These are phyloP conservation scores for Zaprionus lachaisei DNA, from an alignment of 1,140 invertebrate species.

Conservation along the genomic window DNA sequence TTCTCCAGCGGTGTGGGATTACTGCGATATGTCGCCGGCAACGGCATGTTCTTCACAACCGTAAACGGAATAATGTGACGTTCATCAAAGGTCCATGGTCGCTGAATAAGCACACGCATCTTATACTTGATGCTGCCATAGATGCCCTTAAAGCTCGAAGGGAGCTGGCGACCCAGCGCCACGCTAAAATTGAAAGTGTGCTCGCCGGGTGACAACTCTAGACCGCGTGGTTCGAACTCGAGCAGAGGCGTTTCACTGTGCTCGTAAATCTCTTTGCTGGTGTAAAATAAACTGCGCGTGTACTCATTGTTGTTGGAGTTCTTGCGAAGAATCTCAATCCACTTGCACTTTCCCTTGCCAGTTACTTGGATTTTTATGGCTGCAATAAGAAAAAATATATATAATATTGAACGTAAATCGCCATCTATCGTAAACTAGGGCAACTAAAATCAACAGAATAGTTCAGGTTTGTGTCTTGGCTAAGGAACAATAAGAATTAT, in stretches of 20 bases:
- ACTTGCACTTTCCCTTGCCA: slow-evolving; percentile 83
- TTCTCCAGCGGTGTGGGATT: slow-evolving; percentile 72
- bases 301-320: slow-evolving; percentile 75
- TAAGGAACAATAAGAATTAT: not conserved
- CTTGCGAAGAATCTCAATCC: slow-evolving; percentile 80
- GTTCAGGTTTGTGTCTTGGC: slow-evolving; percentile 11
- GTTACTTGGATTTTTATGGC: slow-evolving; percentile 81
- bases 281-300: slow-evolving; percentile 75
- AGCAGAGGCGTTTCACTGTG: slow-evolving; percentile 69
- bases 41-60: slow-evolving; percentile 72
- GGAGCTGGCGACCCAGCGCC: slow-evolving; percentile 61
- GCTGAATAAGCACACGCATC: slow-evolving; percentile 77
- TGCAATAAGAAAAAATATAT: slow-evolving; percentile 21
- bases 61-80: slow-evolving; percentile 75
- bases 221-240: slow-evolving; percentile 72
- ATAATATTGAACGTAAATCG: not conserved
- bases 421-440: slow-evolving; percentile 5
- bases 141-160: slow-evolving; percentile 76
- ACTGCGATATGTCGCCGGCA: slow-evolving; percentile 53
- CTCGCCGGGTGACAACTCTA: slow-evolving; percentile 72
- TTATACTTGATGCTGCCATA: slow-evolving; percentile 83
- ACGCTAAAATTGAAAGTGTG: slow-evolving; percentile 76
- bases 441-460: not conserved
- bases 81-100: slow-evolving; percentile 80
- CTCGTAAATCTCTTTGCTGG: slow-evolving; percentile 81